phyloP scores from a whole-genome alignment of 2,113 vertebrate species.

The Astatoreochromis straeleni region DNA sequence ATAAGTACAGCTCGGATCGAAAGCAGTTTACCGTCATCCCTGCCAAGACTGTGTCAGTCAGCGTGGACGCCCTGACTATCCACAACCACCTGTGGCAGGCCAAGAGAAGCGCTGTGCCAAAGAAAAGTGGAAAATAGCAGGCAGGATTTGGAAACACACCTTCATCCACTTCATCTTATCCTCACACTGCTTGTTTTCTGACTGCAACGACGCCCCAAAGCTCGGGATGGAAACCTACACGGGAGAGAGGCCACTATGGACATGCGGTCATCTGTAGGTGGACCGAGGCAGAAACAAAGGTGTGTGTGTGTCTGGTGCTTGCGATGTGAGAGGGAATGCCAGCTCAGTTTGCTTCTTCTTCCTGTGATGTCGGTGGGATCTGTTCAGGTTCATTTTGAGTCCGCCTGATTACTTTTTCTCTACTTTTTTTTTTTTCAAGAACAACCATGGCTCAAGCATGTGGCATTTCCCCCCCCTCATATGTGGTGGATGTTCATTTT shows the following conservation, averaged over 20 bases:
- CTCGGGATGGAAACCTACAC: neutral
- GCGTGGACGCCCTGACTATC: constrained; percentile 94
- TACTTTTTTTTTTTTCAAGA: constrained; percentile 12
- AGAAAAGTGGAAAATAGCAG: constrained; percentile 75
- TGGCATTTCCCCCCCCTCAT: constrained; percentile 41
- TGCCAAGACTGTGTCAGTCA: constrained; percentile 95
- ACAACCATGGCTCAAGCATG: constrained; percentile 57
- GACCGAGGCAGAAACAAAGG: neutral
- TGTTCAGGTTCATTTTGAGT: constrained; percentile 39
- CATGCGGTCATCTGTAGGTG: neutral
- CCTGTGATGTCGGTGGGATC: constrained; percentile 50
- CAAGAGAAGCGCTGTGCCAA: constrained; percentile 81
- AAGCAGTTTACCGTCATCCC: constrained; percentile 96
- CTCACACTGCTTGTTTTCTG: constrained; percentile 32
- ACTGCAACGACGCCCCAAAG: constrained; percentile 3
- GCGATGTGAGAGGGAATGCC: neutral
- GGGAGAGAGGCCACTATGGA: neutral
- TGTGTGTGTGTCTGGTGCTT: neutral
- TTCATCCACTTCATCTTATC: neutral
- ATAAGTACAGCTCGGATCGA: constrained; percentile 96
- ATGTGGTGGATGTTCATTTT: constrained; percentile 40
- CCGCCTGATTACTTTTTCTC: constrained; percentile 9
- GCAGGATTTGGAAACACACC: neutral
- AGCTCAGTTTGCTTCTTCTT: constrained; percentile 7
- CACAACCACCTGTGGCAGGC: constrained; percentile 96